phyloP scores from a whole-genome alignment of 2,113 vertebrate species.

The Murina feae region DNA sequence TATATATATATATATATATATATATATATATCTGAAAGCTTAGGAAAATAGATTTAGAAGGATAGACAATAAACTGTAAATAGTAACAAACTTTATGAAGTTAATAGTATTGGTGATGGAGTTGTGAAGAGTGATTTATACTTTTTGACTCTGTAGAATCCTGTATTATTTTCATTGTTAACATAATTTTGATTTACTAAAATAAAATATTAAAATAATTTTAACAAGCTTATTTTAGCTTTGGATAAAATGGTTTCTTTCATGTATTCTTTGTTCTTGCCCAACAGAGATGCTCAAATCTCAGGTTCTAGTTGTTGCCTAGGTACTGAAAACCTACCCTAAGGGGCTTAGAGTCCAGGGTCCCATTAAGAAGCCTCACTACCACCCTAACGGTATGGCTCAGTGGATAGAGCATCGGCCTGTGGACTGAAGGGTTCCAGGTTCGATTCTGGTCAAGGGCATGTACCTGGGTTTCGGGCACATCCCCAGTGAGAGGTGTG shows the following conservation, averaged over 20 bases:
- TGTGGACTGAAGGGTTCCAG: no score
- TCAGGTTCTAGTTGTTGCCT: not conserved
- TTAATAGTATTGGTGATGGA: not conserved
- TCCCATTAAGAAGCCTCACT: not conserved
- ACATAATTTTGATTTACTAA: not conserved
- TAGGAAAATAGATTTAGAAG: not conserved
- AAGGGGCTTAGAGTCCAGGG: fast-evolving
- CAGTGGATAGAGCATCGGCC: no score
- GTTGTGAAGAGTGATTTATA: not conserved
- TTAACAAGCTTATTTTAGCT: not conserved
- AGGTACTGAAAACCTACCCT: not conserved
- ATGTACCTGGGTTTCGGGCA: no score
- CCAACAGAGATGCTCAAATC: not conserved
- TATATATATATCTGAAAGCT: not conserved
- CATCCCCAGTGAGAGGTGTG: no score
- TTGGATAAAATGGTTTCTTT: not conserved
- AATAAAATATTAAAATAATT: not conserved
- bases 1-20: not conserved
- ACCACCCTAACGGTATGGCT: no score
- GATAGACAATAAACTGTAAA: not conserved
- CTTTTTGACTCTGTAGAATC: not conserved
- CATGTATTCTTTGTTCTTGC: not conserved
- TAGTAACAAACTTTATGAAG: not conserved
- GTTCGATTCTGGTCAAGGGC: no score
- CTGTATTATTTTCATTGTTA: not conserved